Percentiles rank a stretch among this genome's conserved stretches.
Conservation (phyloP, 2,113 vertebrate genomes). For the Oenanthe melanoleuca region DNA sequence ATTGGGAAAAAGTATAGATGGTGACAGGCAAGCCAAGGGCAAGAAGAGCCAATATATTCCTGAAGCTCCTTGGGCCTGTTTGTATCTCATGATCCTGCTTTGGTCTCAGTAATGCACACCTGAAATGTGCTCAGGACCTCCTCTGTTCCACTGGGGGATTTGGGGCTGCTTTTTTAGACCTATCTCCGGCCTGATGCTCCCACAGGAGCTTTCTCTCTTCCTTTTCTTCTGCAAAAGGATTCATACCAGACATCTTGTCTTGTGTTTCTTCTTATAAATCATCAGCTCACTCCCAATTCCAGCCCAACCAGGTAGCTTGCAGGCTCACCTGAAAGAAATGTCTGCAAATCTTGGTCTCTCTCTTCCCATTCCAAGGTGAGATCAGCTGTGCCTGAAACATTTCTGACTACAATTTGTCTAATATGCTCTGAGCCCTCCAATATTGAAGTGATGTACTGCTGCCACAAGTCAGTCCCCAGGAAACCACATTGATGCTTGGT, state of each 20-base stretch:
- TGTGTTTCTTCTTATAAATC: not conserved
- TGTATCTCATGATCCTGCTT: not conserved
- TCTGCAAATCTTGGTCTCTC: not conserved
- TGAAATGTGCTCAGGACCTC: not conserved
- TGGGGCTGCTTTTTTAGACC: not conserved
- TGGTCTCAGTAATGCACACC: not conserved
- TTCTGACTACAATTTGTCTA: not conserved
- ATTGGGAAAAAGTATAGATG: not conserved
- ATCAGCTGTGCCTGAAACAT: not conserved
- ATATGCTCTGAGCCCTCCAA: not conserved
- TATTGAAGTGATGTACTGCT: not conserved
- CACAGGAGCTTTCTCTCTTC: not conserved
- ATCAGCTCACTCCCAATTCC: not conserved
- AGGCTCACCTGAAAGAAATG: not conserved
- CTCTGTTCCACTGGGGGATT: not conserved
- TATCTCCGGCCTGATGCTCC: not conserved
- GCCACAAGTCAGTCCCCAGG: rapidly evolving
- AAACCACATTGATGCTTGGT: rapidly evolving
- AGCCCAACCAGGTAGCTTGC: not conserved
- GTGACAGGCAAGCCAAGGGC: not conserved
- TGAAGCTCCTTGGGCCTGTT: not conserved
- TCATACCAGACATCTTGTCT: not conserved
- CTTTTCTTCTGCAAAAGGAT: not conserved
- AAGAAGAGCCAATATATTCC: not conserved
- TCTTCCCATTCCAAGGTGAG: not conserved